Evolutionary conservation across 2,113 vertebrate genomes (phyloP).

Genomic region (Bambusicola thoracicus): DNA sequence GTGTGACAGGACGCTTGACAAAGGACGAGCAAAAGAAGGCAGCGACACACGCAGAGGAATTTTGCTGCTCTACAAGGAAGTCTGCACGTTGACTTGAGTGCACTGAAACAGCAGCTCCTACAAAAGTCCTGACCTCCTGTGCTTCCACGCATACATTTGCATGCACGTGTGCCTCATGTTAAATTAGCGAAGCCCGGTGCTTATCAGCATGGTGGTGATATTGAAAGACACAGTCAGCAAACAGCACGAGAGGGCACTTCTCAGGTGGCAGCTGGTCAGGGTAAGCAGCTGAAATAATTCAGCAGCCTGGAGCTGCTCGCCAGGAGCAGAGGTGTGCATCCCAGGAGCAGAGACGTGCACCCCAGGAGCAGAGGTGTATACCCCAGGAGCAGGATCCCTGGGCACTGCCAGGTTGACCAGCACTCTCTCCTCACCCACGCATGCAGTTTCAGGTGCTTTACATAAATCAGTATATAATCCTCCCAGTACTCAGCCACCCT

Average conservation of each 20-base stretch:
- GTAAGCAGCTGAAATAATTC: neutral
- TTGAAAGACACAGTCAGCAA: neutral
- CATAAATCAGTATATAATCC: neutral
- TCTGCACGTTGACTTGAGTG: neutral
- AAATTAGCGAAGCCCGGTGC: neutral
- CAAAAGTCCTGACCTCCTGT: neutral
- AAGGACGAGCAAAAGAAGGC: neutral
- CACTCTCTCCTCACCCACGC: neutral
- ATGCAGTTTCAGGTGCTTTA: neutral
- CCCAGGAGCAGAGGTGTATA: neutral
- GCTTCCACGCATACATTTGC: neutral
- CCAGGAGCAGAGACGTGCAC: neutral
- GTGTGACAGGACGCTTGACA: neutral
- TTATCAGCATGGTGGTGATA: neutral
- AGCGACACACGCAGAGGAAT: neutral
- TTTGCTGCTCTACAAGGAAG: fast-evolving
- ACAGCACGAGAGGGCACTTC: neutral
- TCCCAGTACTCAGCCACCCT: neutral
- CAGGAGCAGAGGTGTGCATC: neutral
- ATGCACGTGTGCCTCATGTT: fast-evolving
- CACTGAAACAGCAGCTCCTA: neutral
- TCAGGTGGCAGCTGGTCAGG: neutral
- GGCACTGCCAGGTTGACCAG: neutral
- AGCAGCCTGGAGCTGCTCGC: fast-evolving
- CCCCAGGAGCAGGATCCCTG: neutral